Conservation (phyloP, 2,888 invertebrate genomes). For the Dendrolimus pini region DNA sequence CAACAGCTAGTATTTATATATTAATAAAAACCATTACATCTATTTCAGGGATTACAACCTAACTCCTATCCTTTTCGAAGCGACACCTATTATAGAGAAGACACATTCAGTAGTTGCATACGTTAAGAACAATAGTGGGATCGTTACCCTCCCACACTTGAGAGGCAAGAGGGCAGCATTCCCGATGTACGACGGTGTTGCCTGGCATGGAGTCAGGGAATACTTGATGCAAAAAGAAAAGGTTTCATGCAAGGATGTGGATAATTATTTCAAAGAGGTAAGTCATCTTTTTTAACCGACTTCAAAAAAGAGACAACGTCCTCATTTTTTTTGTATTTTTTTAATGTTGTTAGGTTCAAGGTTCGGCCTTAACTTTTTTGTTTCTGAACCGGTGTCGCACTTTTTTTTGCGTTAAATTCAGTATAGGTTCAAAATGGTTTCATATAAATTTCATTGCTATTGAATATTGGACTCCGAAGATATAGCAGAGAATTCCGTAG, state of each 20-base stretch:
- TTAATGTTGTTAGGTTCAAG: too few relatives aligned
- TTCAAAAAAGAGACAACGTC: too few relatives aligned
- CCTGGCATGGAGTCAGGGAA: conserved; percentile 78
- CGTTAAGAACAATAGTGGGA: conserved; percentile 76
- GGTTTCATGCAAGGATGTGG: conserved; percentile 52
- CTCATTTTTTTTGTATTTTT: too few relatives aligned
- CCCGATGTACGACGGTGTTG: conserved; percentile 85
- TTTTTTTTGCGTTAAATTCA: too few relatives aligned
- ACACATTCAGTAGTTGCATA: conserved; percentile 82
- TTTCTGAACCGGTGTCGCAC: too few relatives aligned
- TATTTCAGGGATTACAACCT: conserved; percentile 69
- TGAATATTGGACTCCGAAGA: too few relatives aligned
- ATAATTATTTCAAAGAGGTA: conserved; percentile 78
- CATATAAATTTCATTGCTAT: too few relatives aligned
- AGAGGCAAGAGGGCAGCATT: conserved; percentile 86
- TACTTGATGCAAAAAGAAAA: conserved; percentile 50
- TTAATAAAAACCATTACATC: too few relatives aligned
- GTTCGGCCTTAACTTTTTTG: too few relatives aligned
- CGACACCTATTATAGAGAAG: conserved; percentile 74
- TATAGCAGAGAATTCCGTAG: too few relatives aligned
- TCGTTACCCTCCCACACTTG: conserved; percentile 79
- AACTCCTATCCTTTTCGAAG: conserved; percentile 78
- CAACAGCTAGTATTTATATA: too few relatives aligned
- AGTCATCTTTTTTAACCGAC: not conserved
- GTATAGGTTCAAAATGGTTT: too few relatives aligned